phyloP scores from a whole-genome alignment of 2,888 invertebrate genomes.

The Heliconius aoede region DNA sequence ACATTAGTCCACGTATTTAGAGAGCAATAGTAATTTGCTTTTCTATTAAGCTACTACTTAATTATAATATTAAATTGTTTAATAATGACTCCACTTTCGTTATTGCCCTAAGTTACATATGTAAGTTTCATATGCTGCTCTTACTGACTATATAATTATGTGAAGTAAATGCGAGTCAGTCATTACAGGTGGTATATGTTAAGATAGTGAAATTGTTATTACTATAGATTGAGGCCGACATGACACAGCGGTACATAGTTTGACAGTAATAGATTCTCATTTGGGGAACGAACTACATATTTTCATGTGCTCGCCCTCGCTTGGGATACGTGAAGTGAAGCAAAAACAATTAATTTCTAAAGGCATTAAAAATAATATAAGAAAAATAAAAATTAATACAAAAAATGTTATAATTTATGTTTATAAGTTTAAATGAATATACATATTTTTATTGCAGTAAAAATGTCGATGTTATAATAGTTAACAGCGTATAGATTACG shows the following conservation, averaged over 20 bases:
- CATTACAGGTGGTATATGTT: background rate
- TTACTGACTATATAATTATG: background rate
- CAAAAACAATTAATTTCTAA: background rate
- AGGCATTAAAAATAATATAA: background rate
- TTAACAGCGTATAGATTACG: background rate
- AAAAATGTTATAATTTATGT: background rate
- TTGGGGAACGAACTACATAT: too few species aligned
- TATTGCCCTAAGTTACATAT: conserved; percentile 9
- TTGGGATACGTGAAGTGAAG: too few species aligned
- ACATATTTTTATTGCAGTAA: background rate
- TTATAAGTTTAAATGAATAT: background rate
- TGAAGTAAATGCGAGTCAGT: background rate
- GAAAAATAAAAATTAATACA: background rate
- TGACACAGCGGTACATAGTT: background rate
- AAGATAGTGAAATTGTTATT: background rate
- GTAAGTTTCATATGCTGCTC: background rate
- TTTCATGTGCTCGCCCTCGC: too few species aligned
- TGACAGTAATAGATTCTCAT: background rate
- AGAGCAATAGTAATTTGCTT: conserved; percentile 13
- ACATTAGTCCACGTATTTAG: conserved; percentile 9
- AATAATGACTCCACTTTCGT: conserved; percentile 14
- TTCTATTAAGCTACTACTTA: background rate
- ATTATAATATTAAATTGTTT: conserved; percentile 17
- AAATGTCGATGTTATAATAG: background rate
- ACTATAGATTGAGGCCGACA: background rate